These are phyloP conservation scores for Dichetophora obliterata DNA, from an alignment of 2,888 invertebrate species.

Conservation along the genomic window DNA sequence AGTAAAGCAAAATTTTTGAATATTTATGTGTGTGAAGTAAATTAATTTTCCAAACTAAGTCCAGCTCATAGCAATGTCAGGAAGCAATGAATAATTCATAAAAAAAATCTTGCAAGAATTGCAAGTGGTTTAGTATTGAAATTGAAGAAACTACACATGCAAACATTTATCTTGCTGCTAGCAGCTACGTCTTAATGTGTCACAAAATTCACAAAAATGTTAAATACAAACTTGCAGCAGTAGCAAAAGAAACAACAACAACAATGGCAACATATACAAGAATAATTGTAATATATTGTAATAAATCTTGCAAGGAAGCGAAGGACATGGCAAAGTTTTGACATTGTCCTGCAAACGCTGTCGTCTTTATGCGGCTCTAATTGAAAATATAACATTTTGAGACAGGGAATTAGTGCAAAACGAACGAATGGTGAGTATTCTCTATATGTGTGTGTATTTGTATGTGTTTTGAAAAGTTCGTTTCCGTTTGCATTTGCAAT, in stretches of 20 bases:
- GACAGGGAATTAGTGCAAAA: conserved; percentile 6
- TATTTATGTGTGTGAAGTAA: no score
- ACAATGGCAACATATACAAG: not conserved
- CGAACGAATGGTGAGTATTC: not conserved
- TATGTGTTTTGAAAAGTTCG: conserved; percentile 4
- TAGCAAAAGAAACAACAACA: not conserved
- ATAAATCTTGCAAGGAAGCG: conserved; percentile 5
- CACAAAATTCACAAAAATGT: conserved; percentile 1
- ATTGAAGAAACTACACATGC: no score
- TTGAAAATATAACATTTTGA: conserved; percentile 4
- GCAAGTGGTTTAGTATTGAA: not conserved
- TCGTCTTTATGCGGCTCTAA: not conserved
- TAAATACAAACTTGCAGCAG: not conserved
- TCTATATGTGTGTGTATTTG: not conserved
- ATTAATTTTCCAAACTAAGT: no score
- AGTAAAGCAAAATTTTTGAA: no score
- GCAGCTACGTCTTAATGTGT: not conserved
- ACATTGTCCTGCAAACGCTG: not conserved
- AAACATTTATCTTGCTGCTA: not conserved
- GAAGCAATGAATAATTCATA: not conserved
- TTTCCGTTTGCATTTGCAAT: not conserved
- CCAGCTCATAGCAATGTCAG: no score
- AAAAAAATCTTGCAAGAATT: not conserved
- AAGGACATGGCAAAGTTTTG: not conserved
- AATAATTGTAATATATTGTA: conserved; percentile 14